A percentile compares a stretch with the other conserved stretches of the same genome.
Evolutionary conservation across 2,113 vertebrate genomes (phyloP).

Genomic region (Campylorhamphus procurvoides): DNA sequence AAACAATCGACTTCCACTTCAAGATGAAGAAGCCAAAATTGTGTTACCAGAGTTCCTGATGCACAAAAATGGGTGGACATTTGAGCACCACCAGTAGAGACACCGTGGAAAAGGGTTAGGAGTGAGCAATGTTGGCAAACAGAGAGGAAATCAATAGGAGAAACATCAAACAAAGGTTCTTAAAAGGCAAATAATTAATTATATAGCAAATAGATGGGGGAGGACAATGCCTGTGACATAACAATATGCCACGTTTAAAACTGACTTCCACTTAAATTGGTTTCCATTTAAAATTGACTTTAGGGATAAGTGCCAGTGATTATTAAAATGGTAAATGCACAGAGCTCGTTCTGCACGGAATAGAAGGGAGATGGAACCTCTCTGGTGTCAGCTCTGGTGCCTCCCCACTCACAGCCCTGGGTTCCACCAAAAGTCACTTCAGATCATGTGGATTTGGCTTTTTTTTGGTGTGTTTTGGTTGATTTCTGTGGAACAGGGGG

Average conservation of each 20-base stretch:
- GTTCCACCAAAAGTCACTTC: not conserved
- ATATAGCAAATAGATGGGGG: not conserved
- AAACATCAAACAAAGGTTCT: not conserved
- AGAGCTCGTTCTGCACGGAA: not conserved
- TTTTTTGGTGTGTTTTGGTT: not conserved
- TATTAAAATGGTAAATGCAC: not conserved
- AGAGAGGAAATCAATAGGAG: not conserved
- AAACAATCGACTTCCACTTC: not conserved
- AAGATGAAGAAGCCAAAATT: not conserved
- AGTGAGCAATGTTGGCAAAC: not conserved
- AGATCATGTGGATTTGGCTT: fast-evolving
- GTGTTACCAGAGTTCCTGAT: not conserved
- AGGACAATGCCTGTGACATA: not conserved
- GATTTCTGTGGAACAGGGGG: not conserved
- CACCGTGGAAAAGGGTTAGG: not conserved
- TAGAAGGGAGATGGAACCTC: not conserved
- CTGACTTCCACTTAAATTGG: not conserved
- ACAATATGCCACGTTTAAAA: not conserved
- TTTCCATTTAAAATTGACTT: not conserved
- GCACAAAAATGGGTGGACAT: not conserved
- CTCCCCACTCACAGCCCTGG: not conserved
- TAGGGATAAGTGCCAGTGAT: not conserved
- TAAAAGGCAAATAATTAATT: not conserved
- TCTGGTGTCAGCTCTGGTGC: fast-evolving
- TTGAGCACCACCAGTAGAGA: not conserved